These are phyloP conservation scores for Campopleginae sp. DNA, from an alignment of 2,888 invertebrate genomes.

Conservation along the genomic window DNA sequence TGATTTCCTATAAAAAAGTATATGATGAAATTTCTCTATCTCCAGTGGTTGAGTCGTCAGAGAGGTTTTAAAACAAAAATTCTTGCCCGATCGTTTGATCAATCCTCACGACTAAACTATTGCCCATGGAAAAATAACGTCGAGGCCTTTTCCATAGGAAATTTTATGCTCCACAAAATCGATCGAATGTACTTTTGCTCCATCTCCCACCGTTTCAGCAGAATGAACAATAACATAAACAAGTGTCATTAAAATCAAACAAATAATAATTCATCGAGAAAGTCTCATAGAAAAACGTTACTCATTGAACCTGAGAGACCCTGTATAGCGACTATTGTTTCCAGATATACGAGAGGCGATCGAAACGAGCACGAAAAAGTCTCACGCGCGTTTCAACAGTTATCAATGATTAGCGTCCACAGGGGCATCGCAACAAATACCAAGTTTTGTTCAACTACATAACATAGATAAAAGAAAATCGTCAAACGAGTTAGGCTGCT, in stretches of 20 bases:
- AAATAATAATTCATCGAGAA: neutral
- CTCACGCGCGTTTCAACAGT: conserved; percentile 60
- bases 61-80: neutral
- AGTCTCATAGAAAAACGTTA: neutral
- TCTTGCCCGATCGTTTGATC: neutral
- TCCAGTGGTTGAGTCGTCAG: neutral
- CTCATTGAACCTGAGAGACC: neutral
- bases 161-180: neutral
- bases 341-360: conserved; percentile 28
- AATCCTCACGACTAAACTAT: neutral
- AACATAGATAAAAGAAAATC: conserved; percentile 42
- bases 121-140: neutral
- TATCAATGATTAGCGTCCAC: conserved; percentile 64
- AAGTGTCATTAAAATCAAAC: neutral
- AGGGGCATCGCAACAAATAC: conserved; percentile 61
- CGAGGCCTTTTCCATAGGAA: neutral
- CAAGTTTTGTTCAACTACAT: conserved; percentile 38
- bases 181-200: neutral
- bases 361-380: conserved; percentile 61
- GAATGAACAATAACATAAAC: neutral
- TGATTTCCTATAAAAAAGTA: neutral
- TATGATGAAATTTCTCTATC: neutral
- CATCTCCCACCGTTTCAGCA: neutral
- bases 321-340: conserved; percentile 23
- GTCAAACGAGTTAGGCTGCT: neutral